Conservation (phyloP, 2,113 vertebrate genomes). For the Cynocephalus volans region DNA sequence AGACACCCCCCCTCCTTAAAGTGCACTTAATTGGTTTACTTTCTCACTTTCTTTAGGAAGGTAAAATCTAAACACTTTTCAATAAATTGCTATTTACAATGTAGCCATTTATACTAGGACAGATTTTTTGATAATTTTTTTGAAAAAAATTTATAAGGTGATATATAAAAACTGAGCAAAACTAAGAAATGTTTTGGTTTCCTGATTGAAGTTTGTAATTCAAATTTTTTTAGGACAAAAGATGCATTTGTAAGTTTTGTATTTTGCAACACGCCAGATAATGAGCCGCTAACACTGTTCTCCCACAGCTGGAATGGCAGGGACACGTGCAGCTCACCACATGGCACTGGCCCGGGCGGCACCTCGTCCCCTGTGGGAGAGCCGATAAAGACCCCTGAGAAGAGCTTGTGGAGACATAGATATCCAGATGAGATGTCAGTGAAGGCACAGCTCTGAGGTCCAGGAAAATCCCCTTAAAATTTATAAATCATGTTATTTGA, state of each 20-base stretch:
- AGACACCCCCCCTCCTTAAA: neutral
- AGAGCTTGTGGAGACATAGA: constrained; percentile 67
- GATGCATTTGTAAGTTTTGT: constrained; percentile 75
- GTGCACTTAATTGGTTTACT: constrained; percentile 46
- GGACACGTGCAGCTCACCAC: constrained; percentile 37
- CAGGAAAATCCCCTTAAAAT: constrained; percentile 86
- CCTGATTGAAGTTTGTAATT: constrained; percentile 75
- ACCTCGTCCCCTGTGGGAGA: no score
- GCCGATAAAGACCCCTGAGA: constrained; percentile 35
- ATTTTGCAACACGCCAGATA: constrained; percentile 72
- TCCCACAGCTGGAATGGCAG: constrained; percentile 28
- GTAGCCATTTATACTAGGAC: constrained; percentile 69
- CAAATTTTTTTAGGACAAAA: constrained; percentile 71
- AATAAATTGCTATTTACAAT: constrained; percentile 69
- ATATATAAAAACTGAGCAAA: constrained; percentile 80
- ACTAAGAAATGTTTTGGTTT: constrained; percentile 65
- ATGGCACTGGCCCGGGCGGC: no score
- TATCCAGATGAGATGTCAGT: constrained; percentile 77
- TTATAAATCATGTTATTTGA: constrained; percentile 88
- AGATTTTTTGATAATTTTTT: constrained; percentile 68
- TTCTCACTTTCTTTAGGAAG: constrained; percentile 63
- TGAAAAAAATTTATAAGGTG: constrained; percentile 53
- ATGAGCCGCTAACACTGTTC: constrained; percentile 73
- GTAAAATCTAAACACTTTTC: constrained; percentile 66
- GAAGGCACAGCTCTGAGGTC: constrained; percentile 85